Base-by-base conservation (phyloP, 1,140 invertebrate genomes). In the Cydia strobilella region DNA sequence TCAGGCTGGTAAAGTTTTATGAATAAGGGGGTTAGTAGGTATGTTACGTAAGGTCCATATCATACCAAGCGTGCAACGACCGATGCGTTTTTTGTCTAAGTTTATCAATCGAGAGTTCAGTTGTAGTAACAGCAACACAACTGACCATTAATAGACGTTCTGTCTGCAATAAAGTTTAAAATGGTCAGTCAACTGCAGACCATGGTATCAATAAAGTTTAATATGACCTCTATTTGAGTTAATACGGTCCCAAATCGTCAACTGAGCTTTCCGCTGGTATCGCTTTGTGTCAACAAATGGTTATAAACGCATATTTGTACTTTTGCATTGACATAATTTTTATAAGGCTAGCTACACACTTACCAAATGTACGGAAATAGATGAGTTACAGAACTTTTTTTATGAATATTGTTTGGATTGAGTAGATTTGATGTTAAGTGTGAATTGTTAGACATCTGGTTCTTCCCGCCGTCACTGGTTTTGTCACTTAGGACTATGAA, bases 281-380 rank as follows among this genome's bases (percentile, higher is more conserved):
- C 12, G 15, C 48, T 51, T 9, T 7, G 1, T 12, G 48, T 15
- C 42, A 3, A 18, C 15, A 51, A 51, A 51, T n/a, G 15, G 2
- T 48, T 15, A 18, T 12, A 6, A 51, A 18, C 7, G 48, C 15
- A n/a, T 51, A 51, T 69, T 69, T 69, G 65, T 39, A 69, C 31
- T 69, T 69, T 69, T 69, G 65, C 31, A 69, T 69, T 69, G 27
- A 69, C 31, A 69, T 39, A 65, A 27, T 66, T 15, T 66, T 66
- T 74, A 31, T 54, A 25, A 72, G 13, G 48, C n/a, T 51, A 51
- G 45, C 48, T 51, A 51, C n/a, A 51, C n/a, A 51, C 48, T 51
- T 18, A 51, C 48, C 48, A 18, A n/a, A 51, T n/a, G 15, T 51
- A 51, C n/a, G 48, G 6, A 7, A 18, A 51, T n/a, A 45, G 12